Evolutionary conservation across 2,797 vertebrate species (phyloP).

Genomic region (Tolypeutes matacus): DNA sequence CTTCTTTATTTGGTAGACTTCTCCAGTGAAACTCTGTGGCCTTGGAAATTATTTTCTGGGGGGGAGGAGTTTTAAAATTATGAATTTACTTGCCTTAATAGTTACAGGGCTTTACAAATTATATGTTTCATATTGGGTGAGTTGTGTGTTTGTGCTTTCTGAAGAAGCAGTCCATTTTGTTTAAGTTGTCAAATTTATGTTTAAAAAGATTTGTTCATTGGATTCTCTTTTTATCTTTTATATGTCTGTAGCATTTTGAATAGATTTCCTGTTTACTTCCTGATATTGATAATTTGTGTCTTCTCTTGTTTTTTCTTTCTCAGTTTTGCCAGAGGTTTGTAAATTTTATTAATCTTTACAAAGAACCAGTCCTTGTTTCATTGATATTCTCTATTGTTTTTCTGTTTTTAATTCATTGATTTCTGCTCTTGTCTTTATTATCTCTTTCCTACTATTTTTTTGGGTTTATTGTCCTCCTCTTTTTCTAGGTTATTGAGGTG

Average conservation of each 20-base stretch:
- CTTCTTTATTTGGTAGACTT: not conserved
- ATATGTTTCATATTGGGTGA: not conserved
- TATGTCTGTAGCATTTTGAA: not conserved
- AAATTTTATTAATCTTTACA: not conserved
- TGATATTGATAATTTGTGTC: not conserved
- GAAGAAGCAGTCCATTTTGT: slow-evolving; percentile 1
- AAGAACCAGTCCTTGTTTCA: not conserved
- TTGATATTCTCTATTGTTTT: not conserved
- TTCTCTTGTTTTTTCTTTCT: not conserved
- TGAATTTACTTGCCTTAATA: not conserved
- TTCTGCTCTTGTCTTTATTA: not conserved
- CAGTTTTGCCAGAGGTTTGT: not conserved
- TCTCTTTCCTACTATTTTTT: not conserved
- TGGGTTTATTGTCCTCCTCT: not conserved
- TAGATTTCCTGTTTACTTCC: not conserved
- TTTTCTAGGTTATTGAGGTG: not conserved
- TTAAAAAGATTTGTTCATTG: not conserved
- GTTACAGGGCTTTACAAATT: not conserved
- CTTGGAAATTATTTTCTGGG: not conserved
- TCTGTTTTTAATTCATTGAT: not conserved
- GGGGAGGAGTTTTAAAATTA: not conserved
- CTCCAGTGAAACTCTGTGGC: not conserved
- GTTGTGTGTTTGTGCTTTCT: not conserved
- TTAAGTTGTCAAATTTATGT: not conserved
- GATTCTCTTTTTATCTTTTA: not conserved